phyloP scores from a whole-genome alignment of 2,797 vertebrate genomes.

The Cetoscarus ocellatus region DNA sequence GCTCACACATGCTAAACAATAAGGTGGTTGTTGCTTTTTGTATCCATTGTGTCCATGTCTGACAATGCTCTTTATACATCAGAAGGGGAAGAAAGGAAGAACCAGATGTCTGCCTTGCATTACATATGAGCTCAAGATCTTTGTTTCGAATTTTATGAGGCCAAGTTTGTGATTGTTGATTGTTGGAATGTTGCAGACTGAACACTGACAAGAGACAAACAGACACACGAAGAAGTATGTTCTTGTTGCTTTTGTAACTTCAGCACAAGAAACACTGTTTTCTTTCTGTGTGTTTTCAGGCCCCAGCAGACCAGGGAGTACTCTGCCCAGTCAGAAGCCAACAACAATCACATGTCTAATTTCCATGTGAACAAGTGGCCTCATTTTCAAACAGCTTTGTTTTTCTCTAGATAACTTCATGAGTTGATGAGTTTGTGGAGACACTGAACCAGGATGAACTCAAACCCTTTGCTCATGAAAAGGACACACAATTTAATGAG shows the following conservation, averaged over 20 bases:
- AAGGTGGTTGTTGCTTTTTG: conserved; percentile 3
- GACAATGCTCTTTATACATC: conserved; percentile 3
- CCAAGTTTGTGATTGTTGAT: conserved; percentile 7
- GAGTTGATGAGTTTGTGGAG: not conserved
- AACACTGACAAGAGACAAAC: not conserved
- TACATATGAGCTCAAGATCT: conserved; percentile 6
- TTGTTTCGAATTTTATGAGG: not conserved
- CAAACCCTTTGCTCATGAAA: conserved; percentile 1
- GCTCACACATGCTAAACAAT: not conserved
- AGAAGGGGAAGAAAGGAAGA: conserved; percentile 4
- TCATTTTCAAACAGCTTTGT: not conserved
- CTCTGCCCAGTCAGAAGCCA: not conserved
- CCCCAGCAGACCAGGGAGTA: not conserved
- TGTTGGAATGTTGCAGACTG: not conserved
- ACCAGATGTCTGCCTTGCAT: conserved; percentile 28
- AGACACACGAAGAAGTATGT: not conserved
- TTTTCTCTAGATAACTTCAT: conserved; percentile 11
- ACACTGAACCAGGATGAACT: conserved; percentile 26
- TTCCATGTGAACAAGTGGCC: too few species aligned
- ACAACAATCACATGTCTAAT: too few species aligned
- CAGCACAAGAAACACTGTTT: conserved; percentile 22
- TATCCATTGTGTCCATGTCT: not conserved
- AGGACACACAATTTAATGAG: not conserved
- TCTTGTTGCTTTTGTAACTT: not conserved
- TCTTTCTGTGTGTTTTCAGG: conserved; percentile 16